A percentile compares a stretch with the other conserved stretches of the same genome.
These are phyloP conservation scores for Crambe crambe DNA, from an alignment of 37 sponge, comb jelly and placozoan genomes.

Conservation along the genomic window DNA sequence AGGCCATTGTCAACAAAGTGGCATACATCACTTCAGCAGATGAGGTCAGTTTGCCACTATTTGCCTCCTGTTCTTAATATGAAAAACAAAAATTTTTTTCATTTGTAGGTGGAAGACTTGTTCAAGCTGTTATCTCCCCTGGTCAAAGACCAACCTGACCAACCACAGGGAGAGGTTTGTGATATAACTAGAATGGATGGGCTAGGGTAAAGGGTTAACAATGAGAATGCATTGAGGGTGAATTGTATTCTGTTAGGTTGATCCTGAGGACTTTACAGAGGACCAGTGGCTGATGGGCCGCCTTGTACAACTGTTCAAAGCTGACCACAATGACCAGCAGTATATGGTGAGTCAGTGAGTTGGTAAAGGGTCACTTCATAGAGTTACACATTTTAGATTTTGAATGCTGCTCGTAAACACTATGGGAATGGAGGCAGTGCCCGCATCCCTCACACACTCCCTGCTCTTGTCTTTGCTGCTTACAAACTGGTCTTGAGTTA, in stretches of 20 bases:
- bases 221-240: background rate
- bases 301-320: conserved; percentile 81
- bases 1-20: conserved; percentile 76
- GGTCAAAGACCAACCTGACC: conserved; percentile 83
- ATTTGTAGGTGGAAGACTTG: conserved; percentile 67
- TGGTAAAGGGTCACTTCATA: background rate
- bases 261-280: conserved; percentile 91
- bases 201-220: background rate
- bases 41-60: conserved; percentile 43
- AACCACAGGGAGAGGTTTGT: conserved; percentile 62
- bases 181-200: background rate
- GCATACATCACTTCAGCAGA: conserved; percentile 70
- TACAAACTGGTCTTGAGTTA: conserved; percentile 78
- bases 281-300: conserved; percentile 92
- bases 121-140: conserved; percentile 82
- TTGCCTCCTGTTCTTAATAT: background rate
- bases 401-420: conserved; percentile 85
- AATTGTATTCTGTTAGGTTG: conserved; percentile 34
- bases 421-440: conserved; percentile 85
- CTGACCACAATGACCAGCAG: conserved; percentile 87
- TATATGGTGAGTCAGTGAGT: conserved; percentile 61
- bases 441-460: conserved; percentile 79
- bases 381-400: conserved; percentile 71
- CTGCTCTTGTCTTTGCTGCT: conserved; percentile 90
- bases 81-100: background rate